phyloP scores from a whole-genome alignment of 1,140 invertebrate genomes.

The Trypoxylus dichotomus region DNA sequence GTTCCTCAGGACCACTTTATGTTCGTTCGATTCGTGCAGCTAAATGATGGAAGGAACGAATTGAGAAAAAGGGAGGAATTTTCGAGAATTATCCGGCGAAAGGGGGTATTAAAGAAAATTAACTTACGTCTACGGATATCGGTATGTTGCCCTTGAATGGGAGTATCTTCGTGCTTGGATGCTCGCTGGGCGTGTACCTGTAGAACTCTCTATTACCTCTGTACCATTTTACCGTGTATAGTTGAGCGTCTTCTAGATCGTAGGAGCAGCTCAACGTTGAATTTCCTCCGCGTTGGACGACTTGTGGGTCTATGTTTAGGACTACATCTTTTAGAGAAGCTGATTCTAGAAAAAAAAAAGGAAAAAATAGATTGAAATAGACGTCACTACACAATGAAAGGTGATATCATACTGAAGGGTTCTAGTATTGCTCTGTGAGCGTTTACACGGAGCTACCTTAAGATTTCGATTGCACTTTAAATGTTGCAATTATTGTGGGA shows the following conservation, averaged over 20 bases:
- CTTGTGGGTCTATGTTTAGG: constrained; percentile 58
- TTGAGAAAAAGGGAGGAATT: not conserved
- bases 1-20: constrained; percentile 70
- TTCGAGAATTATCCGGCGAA: not conserved
- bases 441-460: no score
- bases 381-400: no score
- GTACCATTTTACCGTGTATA: constrained; percentile 87
- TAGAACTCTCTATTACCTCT: constrained; percentile 77
- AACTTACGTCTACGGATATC: constrained; percentile 77
- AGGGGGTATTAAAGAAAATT: not conserved
- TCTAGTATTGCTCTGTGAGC: no score
- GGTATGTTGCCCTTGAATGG: constrained; percentile 59
- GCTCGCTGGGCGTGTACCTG: constrained; percentile 71
- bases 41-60: constrained; percentile 54
- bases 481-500: no score
- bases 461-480: no score
- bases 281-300: constrained; percentile 66
- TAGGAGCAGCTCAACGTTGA: constrained; percentile 71
- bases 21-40: constrained; percentile 71
- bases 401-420: no score
- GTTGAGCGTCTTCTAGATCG: constrained; percentile 69
- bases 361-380: not conserved
- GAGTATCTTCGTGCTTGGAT: constrained; percentile 70
- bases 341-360: constrained; percentile 13
- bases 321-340: constrained; percentile 55